These are phyloP conservation scores for Hystrix cristata DNA, from an alignment of 2,113 vertebrate species.

Conservation along the genomic window DNA sequence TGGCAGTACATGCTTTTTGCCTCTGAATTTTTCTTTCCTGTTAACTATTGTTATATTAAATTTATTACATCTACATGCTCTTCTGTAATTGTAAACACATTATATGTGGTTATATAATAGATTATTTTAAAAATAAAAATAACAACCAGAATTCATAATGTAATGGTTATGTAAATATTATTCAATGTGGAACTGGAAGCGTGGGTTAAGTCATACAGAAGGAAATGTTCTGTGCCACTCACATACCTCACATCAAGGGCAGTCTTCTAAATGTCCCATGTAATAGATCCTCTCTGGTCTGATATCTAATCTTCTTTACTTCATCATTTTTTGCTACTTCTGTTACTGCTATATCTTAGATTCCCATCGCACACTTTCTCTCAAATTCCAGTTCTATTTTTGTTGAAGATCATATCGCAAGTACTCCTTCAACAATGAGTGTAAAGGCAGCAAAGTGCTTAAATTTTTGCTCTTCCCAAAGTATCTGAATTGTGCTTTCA, in stretches of 20 bases:
- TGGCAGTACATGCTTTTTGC: not conserved
- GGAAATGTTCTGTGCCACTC: not conserved
- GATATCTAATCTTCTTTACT: not conserved
- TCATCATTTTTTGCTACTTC: not conserved
- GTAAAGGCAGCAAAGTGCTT: not conserved
- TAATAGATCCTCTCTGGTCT: not conserved
- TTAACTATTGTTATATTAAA: conserved; percentile 37
- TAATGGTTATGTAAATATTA: not conserved
- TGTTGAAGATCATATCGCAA: not conserved
- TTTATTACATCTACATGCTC: not conserved
- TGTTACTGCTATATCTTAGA: not conserved
- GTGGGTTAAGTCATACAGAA: not conserved
- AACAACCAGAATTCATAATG: not conserved
- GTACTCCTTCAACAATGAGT: not conserved
- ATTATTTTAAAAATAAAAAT: conserved; percentile 1
- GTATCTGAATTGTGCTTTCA: not conserved
- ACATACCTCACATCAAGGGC: not conserved
- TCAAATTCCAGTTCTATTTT: not conserved
- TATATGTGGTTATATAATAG: not conserved
- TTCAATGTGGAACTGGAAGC: not conserved
- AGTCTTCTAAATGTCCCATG: not conserved
- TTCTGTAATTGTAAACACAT: not conserved
- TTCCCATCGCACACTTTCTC: not conserved
- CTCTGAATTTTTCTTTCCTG: not conserved
- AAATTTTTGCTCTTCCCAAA: not conserved